phyloP scores from a whole-genome alignment of 2,888 invertebrate genomes.

The Acanthacorydalis orientalis region DNA sequence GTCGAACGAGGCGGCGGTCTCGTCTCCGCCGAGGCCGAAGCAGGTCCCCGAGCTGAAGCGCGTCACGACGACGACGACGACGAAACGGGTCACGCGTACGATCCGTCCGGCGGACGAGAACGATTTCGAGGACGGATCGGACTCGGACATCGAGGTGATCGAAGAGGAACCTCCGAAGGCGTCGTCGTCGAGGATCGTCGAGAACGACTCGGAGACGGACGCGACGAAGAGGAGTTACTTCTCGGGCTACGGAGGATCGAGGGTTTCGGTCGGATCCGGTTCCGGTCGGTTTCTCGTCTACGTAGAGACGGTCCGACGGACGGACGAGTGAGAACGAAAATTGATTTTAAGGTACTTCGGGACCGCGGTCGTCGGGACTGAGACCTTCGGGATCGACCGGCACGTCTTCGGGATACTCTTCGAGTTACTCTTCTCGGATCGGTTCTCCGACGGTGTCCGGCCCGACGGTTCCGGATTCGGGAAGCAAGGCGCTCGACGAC shows the following conservation, averaged over 20 bases:
- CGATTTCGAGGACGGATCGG: conserved; percentile 53
- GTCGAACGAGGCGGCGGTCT: conserved; percentile 26
- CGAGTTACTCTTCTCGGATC: neutral
- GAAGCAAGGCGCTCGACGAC: conserved; percentile 26
- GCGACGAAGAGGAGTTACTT: too few species aligned
- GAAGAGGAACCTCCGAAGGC: conserved; percentile 28
- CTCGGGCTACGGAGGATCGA: too few species aligned
- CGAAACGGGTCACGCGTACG: conserved; percentile 33
- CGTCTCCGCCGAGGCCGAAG: neutral
- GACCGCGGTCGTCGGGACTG: too few species aligned
- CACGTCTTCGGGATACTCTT: neutral
- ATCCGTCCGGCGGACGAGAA: conserved; percentile 26
- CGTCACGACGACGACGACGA: conserved; percentile 30
- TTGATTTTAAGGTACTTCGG: too few species aligned
- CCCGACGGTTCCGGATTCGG: neutral
- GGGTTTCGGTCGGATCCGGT: too few species aligned
- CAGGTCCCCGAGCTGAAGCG: conserved; percentile 13
- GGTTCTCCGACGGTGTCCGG: neutral
- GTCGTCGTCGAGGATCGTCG: conserved; percentile 12
- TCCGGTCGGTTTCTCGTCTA: too few species aligned
- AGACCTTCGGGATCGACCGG: neutral
- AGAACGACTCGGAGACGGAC: neutral
- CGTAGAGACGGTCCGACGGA: too few species aligned
- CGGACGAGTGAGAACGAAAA: too few species aligned
- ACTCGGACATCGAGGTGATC: conserved; percentile 42